phyloP scores from a whole-genome alignment of 2,888 invertebrate genomes.

The Heteropelma amictum region DNA sequence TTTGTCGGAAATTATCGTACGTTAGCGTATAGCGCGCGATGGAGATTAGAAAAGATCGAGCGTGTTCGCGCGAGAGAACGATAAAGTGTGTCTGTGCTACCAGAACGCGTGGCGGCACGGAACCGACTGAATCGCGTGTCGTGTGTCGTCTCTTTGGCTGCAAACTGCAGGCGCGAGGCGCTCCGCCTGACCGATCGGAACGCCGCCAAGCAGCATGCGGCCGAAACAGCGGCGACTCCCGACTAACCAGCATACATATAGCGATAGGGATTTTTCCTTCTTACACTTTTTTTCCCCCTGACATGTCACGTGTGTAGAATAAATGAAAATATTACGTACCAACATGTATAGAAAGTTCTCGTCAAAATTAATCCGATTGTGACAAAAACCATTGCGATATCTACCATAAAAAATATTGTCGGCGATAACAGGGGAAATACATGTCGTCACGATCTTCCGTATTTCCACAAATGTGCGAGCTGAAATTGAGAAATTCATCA shows the following conservation, averaged over 20 bases:
- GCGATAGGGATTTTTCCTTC: constrained; percentile 20
- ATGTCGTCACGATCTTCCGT: no score
- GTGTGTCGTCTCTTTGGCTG: constrained; percentile 37
- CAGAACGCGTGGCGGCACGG: constrained; percentile 65
- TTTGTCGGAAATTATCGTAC: not conserved
- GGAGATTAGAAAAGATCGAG: not conserved
- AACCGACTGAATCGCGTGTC: constrained; percentile 63
- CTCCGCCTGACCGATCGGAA: constrained; percentile 34
- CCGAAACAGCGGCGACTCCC: constrained; percentile 40
- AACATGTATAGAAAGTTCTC: no score
- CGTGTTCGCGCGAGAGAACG: not conserved
- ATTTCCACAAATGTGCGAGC: no score
- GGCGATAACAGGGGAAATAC: no score
- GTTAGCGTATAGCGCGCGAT: not conserved
- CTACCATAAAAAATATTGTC: no score
- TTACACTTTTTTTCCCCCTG: not conserved
- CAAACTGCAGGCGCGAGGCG: constrained; percentile 51
- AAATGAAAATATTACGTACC: constrained; percentile 8
- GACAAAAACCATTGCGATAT: no score
- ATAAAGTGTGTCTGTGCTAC: constrained; percentile 17
- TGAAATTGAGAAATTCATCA: no score
- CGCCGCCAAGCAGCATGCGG: constrained; percentile 55
- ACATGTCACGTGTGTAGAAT: constrained; percentile 46
- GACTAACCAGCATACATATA: not conserved
- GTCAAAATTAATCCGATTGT: no score